phyloP scores from a whole-genome alignment of 1,140 invertebrate genomes.

The Cotesia typhae region DNA sequence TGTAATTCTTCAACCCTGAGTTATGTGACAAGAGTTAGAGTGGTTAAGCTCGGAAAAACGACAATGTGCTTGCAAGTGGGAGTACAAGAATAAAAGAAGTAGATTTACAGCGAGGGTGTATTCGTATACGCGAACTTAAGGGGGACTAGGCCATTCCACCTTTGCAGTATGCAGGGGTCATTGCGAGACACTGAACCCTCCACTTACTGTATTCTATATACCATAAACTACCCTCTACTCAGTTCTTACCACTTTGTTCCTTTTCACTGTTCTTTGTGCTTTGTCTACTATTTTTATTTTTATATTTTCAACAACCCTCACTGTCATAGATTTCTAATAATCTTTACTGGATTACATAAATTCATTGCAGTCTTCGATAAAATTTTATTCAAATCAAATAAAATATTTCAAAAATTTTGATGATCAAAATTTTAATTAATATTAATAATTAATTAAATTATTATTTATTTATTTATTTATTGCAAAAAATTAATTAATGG shows the following conservation, averaged over 20 bases:
- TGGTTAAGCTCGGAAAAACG: constrained; percentile 41
- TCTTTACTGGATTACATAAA: background rate
- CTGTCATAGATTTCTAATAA: background rate
- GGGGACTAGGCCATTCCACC: constrained; percentile 57
- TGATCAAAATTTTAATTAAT: too few relatives aligned
- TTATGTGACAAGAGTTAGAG: constrained; percentile 31
- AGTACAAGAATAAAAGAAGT: constrained; percentile 9
- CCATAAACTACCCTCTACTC: constrained; percentile 6
- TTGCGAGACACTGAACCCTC: constrained; percentile 54
- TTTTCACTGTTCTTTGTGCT: constrained; percentile 11
- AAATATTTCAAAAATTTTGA: too few relatives aligned
- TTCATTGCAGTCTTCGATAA: too few relatives aligned
- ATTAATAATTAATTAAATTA: too few relatives aligned
- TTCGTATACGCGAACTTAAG: constrained; percentile 29
- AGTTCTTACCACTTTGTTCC: background rate
- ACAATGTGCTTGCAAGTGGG: constrained; percentile 53
- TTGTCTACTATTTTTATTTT: background rate
- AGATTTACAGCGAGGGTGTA: constrained; percentile 27
- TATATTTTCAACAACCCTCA: background rate
- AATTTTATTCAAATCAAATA: too few relatives aligned
- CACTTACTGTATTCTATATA: constrained; percentile 28
- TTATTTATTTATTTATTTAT: too few relatives aligned
- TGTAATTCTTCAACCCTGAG: constrained; percentile 10
- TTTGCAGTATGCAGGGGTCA: constrained; percentile 50
- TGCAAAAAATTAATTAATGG: too few relatives aligned